phyloP scores from a whole-genome alignment of 2,797 vertebrate genomes.

The Acestrorhynchus altus region DNA sequence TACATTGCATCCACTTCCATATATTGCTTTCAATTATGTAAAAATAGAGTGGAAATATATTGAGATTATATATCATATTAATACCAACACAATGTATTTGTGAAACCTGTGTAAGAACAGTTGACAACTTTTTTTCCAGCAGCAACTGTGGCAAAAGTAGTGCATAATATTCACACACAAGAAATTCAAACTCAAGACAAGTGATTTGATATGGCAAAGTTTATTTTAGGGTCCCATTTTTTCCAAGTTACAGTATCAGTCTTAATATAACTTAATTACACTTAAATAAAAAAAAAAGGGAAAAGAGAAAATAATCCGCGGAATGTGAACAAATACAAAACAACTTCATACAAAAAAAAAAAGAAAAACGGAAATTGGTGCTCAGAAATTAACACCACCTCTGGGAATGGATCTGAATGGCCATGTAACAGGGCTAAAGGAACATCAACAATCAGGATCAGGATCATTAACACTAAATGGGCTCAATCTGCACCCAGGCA shows the following conservation, averaged over 20 bases:
- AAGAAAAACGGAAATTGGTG: constrained; percentile 18
- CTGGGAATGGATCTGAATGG: constrained; percentile 55
- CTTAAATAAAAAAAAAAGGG: constrained; percentile 1
- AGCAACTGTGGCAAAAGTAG: not conserved
- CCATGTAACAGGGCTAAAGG: not conserved
- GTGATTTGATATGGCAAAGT: constrained; percentile 53
- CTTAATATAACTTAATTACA: constrained; percentile 66
- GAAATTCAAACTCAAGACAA: not conserved
- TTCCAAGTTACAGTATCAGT: constrained; percentile 61
- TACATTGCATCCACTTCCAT: too few relatives aligned
- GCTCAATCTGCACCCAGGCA: constrained; percentile 32
- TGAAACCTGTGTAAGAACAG: not conserved
- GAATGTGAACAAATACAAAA: constrained; percentile 77
- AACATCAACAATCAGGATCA: constrained; percentile 1
- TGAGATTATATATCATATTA: too few relatives aligned
- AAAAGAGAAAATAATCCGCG: constrained; percentile 4
- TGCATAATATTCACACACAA: not conserved
- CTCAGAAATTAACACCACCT: not conserved
- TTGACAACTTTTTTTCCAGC: too few relatives aligned
- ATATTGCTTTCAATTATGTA: too few relatives aligned
- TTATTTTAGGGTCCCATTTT: constrained; percentile 66
- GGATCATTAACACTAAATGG: constrained; percentile 21
- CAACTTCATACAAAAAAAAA: constrained; percentile 64
- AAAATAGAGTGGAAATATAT: too few relatives aligned
- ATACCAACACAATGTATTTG: not conserved